These are phyloP conservation scores for Henricia sp. DNA, from an alignment of 53 echinoderm and acorn worm genomes.

Conservation along the genomic window DNA sequence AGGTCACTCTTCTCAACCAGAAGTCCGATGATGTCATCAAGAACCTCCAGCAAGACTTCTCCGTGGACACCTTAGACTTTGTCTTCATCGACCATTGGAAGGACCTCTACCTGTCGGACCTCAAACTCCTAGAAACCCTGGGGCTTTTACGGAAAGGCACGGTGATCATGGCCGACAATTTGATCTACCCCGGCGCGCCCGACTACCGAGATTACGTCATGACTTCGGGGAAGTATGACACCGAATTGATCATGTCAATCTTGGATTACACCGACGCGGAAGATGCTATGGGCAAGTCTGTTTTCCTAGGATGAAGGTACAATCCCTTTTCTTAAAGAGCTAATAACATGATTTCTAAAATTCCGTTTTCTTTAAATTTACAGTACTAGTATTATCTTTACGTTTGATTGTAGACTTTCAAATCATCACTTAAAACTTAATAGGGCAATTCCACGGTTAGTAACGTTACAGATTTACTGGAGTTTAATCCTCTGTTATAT, in stretches of 20 bases:
- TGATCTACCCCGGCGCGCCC: constrained; percentile 66
- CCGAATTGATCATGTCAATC: neutral
- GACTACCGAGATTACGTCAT: constrained; percentile 67
- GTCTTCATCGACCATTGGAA: constrained; percentile 83
- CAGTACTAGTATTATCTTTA: neutral
- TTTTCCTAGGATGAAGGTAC: neutral
- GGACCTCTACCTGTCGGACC: constrained; percentile 63
- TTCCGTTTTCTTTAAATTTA: neutral
- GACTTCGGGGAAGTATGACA: constrained; percentile 26
- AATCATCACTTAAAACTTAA: neutral
- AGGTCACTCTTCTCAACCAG: constrained; percentile 19
- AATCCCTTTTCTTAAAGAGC: neutral
- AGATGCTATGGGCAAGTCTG: constrained; percentile 35
- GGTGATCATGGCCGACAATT: constrained; percentile 72
- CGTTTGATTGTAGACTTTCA: neutral
- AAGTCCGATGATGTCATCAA: constrained; percentile 70
- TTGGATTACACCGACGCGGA: neutral
- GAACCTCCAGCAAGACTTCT: constrained; percentile 44
- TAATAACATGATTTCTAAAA: neutral
- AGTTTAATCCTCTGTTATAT: too few species aligned
- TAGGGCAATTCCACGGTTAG: neutral
- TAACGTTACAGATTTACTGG: neutral
- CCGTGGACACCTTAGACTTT: constrained; percentile 69
- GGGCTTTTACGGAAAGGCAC: constrained; percentile 64
- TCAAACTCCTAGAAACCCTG: constrained; percentile 63